phyloP scores from a whole-genome alignment of 2,797 vertebrate species.

The Sebastes kiyomatsui region DNA sequence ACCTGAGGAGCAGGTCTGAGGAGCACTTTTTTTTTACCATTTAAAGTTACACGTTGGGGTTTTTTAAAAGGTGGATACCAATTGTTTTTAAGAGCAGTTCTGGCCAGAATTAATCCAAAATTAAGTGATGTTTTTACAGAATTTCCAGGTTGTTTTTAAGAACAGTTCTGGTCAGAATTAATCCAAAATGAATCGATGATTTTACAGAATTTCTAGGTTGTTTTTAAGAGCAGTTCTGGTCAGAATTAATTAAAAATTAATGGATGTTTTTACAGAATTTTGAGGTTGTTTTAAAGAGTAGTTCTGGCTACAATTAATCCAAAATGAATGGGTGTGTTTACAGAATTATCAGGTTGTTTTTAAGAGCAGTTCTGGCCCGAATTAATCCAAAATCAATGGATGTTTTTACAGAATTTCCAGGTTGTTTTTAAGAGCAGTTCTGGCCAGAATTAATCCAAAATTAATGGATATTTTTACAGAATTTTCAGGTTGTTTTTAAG shows the following conservation, averaged over 20 bases:
- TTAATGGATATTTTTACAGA: neutral
- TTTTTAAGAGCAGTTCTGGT: too few species aligned
- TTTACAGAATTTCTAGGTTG: accelerated
- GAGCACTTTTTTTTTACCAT: neutral
- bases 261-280: too few species aligned
- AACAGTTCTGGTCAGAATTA: accelerated
- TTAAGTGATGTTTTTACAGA: accelerated
- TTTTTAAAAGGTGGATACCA: too few species aligned
- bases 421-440: neutral
- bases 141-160: neutral
- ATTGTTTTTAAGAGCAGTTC: neutral
- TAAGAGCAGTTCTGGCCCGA: neutral
- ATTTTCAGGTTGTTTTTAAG: too few species aligned
- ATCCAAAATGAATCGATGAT: accelerated
- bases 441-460: neutral
- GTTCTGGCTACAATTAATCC: too few species aligned
- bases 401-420: neutral
- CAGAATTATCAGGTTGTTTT: neutral
- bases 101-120: neutral
- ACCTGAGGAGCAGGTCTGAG: neutral
- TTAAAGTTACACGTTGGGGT: neutral
- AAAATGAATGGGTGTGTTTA: too few species aligned
- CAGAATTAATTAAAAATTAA: too few species aligned
- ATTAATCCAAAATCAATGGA: neutral
- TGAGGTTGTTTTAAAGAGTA: neutral